Evolutionary conservation across 2,113 vertebrate species (phyloP).

Genomic region (Erythrocercus mccallii): DNA sequence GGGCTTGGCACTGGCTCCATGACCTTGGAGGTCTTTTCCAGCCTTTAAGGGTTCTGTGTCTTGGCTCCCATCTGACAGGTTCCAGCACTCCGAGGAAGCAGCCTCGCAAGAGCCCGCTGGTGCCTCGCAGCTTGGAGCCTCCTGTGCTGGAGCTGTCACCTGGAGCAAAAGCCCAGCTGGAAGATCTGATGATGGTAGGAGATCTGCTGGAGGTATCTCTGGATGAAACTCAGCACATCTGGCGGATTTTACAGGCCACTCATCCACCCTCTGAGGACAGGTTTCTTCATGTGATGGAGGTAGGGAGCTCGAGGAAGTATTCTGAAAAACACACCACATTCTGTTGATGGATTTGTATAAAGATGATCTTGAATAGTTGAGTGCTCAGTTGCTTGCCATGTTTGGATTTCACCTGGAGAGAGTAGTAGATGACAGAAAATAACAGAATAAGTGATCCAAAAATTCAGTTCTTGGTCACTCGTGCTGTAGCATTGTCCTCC

Average conservation of each 20-base stretch:
- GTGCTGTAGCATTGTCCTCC: neutral
- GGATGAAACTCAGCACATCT: constrained; percentile 98
- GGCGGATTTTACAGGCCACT: constrained; percentile 96
- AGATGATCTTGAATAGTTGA: neutral
- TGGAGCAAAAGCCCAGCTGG: constrained; percentile 90
- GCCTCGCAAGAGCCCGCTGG: constrained; percentile 92
- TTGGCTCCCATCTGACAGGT: constrained; percentile 69
- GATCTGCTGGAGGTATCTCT: constrained; percentile 95
- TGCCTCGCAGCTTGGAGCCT: constrained; percentile 94
- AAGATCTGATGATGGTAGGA: constrained; percentile 98
- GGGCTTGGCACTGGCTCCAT: rapidly evolving
- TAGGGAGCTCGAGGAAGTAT: constrained; percentile 28
- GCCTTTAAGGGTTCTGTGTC: neutral
- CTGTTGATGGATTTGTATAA: neutral
- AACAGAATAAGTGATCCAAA: neutral
- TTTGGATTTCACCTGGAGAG: neutral
- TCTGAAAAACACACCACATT: neutral
- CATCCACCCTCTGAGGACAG: constrained; percentile 94
- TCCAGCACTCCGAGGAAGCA: constrained; percentile 89
- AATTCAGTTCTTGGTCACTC: neutral
- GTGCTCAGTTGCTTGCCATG: neutral
- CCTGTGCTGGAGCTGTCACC: constrained; percentile 91
- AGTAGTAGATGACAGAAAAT: neutral
- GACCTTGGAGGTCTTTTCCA: neutral
- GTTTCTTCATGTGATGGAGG: constrained; percentile 97